Evolutionary conservation across 2,888 invertebrate genomes (phyloP), one percentile per base, ranked within the genome.

Genomic region (Mellilla xanthometata): DNA sequence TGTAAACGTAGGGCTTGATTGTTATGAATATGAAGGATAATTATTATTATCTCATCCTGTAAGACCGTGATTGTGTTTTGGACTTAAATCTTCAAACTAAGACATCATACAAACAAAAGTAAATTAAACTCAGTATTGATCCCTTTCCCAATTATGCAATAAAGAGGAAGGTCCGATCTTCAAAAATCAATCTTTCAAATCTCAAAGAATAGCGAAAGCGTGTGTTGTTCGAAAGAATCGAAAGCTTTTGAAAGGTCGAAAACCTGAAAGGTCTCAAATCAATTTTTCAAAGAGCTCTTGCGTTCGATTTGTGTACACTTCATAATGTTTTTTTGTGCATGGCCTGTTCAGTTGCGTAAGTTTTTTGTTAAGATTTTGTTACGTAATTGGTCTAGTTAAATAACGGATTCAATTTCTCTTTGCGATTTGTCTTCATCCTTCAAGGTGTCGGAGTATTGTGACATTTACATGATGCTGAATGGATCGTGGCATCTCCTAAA

Each of bases 121-220:
- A n/a, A n/a, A n/a, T n/a, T n/a, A n/a, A n/a, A n/a, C n/a, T n/a
- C n/a, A n/a, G n/a, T n/a, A n/a, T n/a, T n/a, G n/a, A n/a, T n/a
- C n/a, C n/a, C n/a, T n/a, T n/a, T n/a, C n/a, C n/a, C n/a, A n/a
- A n/a, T n/a, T n/a, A n/a, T n/a, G n/a, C n/a, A n/a, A n/a, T n/a
- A n/a, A n/a, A n/a, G n/a, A n/a, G n/a, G n/a, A 10, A 28, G 28
- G 34, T 12, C 24, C 34, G 12, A 34, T 24, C 24, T 24, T 2
- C 8, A 32, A 31, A n/a, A 56, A 58, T 55, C 58, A 52, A 63
- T 70, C 67, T 70, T 67, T 72, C 62, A 71, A 64, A 52, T 59
- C 58, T 55, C 62, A 56, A 62, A 57, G 56, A 68, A 73, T 59
- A 77, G 73, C 71, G 78, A 82, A 80, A 81, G 36, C 7, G 52